Evolutionary conservation across 1,140 invertebrate genomes (phyloP).

Genomic region (Aphaenogaster rudis): DNA sequence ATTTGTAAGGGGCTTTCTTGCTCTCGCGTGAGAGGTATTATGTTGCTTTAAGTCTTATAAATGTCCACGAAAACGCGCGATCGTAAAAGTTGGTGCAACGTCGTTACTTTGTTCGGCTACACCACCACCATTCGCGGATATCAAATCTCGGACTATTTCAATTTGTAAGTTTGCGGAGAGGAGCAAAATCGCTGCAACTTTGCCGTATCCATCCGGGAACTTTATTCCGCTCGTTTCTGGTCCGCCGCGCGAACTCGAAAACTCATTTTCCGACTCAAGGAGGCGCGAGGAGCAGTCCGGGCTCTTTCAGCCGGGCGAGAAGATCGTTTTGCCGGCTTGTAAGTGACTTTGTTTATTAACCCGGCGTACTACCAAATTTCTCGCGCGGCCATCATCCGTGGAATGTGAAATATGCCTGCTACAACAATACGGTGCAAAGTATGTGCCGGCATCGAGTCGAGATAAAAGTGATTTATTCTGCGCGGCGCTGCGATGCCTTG

Average conservation of each 20-base stretch:
- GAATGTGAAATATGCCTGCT: slow-evolving; percentile 5
- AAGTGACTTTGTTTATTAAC: slow-evolving; percentile 56
- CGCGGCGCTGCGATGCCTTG: neutral
- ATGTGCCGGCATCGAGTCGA: neutral
- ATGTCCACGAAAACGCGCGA: slow-evolving; percentile 6
- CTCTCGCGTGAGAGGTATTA: neutral
- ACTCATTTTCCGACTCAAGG: slow-evolving; percentile 61
- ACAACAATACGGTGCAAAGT: slow-evolving; percentile 25
- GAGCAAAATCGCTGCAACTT: slow-evolving; percentile 43
- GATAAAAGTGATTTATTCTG: slow-evolving; percentile 54
- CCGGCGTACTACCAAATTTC: slow-evolving; percentile 2
- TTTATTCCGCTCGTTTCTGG: slow-evolving; percentile 53
- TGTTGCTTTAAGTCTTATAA: neutral
- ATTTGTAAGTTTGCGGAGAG: slow-evolving; percentile 52
- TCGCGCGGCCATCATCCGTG: slow-evolving; percentile 8
- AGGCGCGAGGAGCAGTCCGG: slow-evolving; percentile 28
- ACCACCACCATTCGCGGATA: neutral
- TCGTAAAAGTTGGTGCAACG: slow-evolving; percentile 33
- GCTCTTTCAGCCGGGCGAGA: slow-evolving; percentile 26
- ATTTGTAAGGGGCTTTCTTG: slow-evolving; percentile 19
- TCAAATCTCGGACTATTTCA: slow-evolving; percentile 60
- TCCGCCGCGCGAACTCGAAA: slow-evolving; percentile 42
- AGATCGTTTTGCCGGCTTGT: neutral
- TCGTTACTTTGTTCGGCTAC: neutral
- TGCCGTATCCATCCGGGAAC: slow-evolving; percentile 12